Conservation (phyloP, 1,140 invertebrate species). For the Drosophila triauraria region DNA sequence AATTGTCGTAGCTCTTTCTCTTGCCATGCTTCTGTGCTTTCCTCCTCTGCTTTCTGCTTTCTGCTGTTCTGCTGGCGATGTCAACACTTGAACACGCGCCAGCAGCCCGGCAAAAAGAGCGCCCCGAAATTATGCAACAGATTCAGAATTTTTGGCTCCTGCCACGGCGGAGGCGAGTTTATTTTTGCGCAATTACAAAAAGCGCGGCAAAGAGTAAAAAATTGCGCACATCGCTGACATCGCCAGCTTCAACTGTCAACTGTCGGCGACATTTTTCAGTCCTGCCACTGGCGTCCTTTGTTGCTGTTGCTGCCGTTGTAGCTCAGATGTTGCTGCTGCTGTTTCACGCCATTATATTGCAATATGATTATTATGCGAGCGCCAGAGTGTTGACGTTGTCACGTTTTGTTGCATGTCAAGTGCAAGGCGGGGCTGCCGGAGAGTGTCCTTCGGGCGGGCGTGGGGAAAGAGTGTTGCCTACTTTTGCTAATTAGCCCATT, state of each 20-base stretch:
- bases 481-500: slow-evolving; percentile 68
- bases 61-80: slow-evolving; percentile 43
- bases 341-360: slow-evolving; percentile 78
- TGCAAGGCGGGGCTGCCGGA: slow-evolving; percentile 40
- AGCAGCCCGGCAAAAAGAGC: slow-evolving; percentile 59
- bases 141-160: slow-evolving; percentile 67
- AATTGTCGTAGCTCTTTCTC: slow-evolving; percentile 53
- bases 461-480: slow-evolving; percentile 27
- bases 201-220: slow-evolving; percentile 47
- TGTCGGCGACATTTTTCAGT: slow-evolving; percentile 63
- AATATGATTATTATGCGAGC: slow-evolving; percentile 82
- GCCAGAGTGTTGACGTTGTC: slow-evolving; percentile 78
- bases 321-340: slow-evolving; percentile 52
- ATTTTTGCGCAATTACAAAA: slow-evolving; percentile 81
- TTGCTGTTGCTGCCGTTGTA: slow-evolving; percentile 33
- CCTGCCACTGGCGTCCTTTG: slow-evolving; percentile 42
- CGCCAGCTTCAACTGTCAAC: slow-evolving; percentile 75
- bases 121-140: slow-evolving; percentile 76
- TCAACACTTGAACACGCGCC: slow-evolving; percentile 81
- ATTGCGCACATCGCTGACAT: slow-evolving; percentile 50
- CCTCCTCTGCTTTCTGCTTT: background rate
- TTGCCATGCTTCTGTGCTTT: background rate
- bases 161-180: slow-evolving; percentile 53
- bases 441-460: slow-evolving; percentile 19
- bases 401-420: slow-evolving; percentile 78